Evolutionary conservation across 2,888 invertebrate genomes (phyloP).

Genomic region (Polyommatus iphigenia): DNA sequence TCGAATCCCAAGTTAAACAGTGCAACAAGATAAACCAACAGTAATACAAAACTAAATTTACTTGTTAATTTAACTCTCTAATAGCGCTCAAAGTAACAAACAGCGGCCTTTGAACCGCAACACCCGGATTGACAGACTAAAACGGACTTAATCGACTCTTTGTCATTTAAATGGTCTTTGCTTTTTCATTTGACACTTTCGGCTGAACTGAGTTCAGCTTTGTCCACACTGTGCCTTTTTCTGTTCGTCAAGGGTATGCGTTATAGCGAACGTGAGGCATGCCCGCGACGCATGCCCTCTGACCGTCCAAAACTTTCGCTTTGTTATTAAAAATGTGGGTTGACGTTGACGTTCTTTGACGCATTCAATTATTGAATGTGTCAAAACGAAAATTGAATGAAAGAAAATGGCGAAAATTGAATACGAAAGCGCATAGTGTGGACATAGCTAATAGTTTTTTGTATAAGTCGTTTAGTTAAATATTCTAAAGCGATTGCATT

Average conservation of each 20-base stretch:
- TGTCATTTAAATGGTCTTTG: conserved; percentile 24
- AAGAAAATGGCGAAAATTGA: too few relatives aligned
- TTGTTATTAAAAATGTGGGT: too few relatives aligned
- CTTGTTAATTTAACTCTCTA: conserved; percentile 11
- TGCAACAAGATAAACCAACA: neutral
- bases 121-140: conserved; percentile 19
- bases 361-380: too few relatives aligned
- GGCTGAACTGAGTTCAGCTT: neutral
- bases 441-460: neutral
- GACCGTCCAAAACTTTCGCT: too few relatives aligned
- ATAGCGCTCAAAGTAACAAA: conserved; percentile 7
- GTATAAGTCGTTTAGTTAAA: neutral
- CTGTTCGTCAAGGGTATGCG: too few relatives aligned
- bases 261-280: too few relatives aligned
- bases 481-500: neutral
- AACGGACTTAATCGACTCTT: conserved; percentile 28
- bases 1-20: neutral
- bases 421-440: too few relatives aligned
- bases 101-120: conserved; percentile 23
- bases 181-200: conserved; percentile 13
- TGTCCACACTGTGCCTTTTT: too few relatives aligned
- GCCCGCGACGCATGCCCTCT: too few relatives aligned
- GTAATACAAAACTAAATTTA: conserved; percentile 9
- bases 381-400: too few relatives aligned
- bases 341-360: too few relatives aligned